Percentiles rank a stretch among this genome's conserved stretches.
Evolutionary conservation across 2,797 vertebrate species (phyloP).

Genomic region (Denticeps clupeoides): DNA sequence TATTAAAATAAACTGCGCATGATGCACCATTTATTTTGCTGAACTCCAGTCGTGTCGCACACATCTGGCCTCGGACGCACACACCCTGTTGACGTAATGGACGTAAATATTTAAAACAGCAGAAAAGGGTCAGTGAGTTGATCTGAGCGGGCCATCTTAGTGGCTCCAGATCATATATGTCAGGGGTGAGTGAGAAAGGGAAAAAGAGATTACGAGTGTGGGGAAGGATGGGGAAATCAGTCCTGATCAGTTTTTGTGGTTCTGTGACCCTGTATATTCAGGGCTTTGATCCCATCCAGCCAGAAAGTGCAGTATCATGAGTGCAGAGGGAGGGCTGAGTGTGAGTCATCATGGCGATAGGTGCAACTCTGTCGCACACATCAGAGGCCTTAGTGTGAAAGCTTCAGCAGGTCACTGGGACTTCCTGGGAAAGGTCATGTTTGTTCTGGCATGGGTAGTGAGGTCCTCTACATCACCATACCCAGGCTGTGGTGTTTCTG

Average conservation of each 20-base stretch:
- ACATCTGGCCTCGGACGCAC: slow-evolving; percentile 43
- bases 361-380: slow-evolving; percentile 9
- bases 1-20: slow-evolving; percentile 51
- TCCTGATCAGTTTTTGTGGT: no score
- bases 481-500: slow-evolving; percentile 4
- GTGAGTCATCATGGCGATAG: slow-evolving; percentile 24
- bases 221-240: slow-evolving; percentile 29
- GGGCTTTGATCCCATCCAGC: no score
- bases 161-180: not conserved
- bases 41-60: slow-evolving; percentile 19
- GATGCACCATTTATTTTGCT: slow-evolving; percentile 31
- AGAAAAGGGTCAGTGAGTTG: slow-evolving; percentile 40
- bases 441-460: slow-evolving; percentile 23
- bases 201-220: slow-evolving; percentile 29
- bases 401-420: slow-evolving; percentile 22
- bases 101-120: slow-evolving; percentile 53
- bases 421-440: slow-evolving; percentile 31
- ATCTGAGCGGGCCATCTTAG: slow-evolving; percentile 16
- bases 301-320: slow-evolving; percentile 16
- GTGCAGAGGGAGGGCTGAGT: slow-evolving; percentile 6
- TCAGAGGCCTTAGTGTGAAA: slow-evolving; percentile 14
- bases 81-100: slow-evolving; percentile 41
- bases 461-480: slow-evolving; percentile 4
- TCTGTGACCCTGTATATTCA: no score
- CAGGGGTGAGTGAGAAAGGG: slow-evolving; percentile 14